Conservation (phyloP, 2,113 vertebrate species). For the Cynopterus brachyotis region DNA sequence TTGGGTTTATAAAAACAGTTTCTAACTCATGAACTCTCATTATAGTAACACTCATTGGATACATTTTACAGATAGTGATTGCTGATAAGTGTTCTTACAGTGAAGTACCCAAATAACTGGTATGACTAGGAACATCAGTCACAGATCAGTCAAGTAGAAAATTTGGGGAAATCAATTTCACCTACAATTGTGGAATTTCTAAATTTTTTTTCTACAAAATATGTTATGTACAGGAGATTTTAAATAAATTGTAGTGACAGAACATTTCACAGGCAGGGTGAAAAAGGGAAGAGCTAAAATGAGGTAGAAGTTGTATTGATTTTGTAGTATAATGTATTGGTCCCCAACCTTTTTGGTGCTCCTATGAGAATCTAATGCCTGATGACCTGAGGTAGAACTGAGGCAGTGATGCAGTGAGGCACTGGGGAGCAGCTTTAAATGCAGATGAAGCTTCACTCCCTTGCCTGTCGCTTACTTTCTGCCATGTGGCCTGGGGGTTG, state of each 20-base stretch:
- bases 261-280: not conserved
- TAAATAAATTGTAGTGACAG: not conserved
- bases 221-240: not conserved
- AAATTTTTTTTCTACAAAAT: constrained; percentile 13
- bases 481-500: too few species aligned
- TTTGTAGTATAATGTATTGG: not conserved
- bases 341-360: too few species aligned
- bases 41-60: constrained; percentile 71
- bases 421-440: too few species aligned
- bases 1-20: constrained; percentile 59
- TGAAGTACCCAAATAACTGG: constrained; percentile 58
- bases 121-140: constrained; percentile 64
- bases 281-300: not conserved
- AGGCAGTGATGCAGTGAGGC: too few species aligned
- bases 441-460: too few species aligned
- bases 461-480: too few species aligned
- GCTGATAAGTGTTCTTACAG: constrained; percentile 71
- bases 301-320: not conserved
- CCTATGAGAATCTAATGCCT: too few species aligned
- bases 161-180: constrained; percentile 59
- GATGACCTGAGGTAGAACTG: too few species aligned
- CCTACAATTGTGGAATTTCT: not conserved
- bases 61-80: constrained; percentile 69
- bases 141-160: constrained; percentile 68
- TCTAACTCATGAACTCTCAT: constrained; percentile 72